Evolutionary conservation across 2,888 invertebrate genomes (phyloP), one percentile per base, ranked within the genome.

Genomic region (Platypus cylindrus): DNA sequence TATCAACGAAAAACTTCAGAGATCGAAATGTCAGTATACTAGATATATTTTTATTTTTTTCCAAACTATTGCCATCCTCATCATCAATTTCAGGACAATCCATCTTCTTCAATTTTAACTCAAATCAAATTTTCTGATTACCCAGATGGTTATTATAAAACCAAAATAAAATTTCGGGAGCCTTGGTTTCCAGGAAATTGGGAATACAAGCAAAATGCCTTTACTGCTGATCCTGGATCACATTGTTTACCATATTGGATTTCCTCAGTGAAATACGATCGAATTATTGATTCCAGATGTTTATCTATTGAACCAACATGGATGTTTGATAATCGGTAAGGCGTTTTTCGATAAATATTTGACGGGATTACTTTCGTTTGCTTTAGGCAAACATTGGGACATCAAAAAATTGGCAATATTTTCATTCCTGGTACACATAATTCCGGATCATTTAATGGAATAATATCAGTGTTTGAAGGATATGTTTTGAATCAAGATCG

Each of bases 261-360:
- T 11, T 76, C 75, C 9, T 74, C 79, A n/a, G 69, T 67, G 27
- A 68, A 71, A 45, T 59, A 57, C n/a, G 65, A 49, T 18, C 40
- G 65, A 13, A 69, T 79, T 40, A 59, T 73, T 17, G 67, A 75
- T 26, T 68, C 68, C 32, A 73, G 78, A 48, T 87, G 87, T 52
- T 60, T 89, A 15, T 77, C 76, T 54, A 81, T 84, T 41, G 77
- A 80, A 54, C 86, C 87, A 0, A 81, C 78, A 15, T 89, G 89
- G 87, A 84, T 87, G 84, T 70, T 71, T 49, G 78, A 83, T 56
- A 60, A 60, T 57, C 62, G 60, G 62, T 62, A 58, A 48, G 16
- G 5, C 15, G 12, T 17, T 16, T 39, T 42, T 14, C 11, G 30
- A 64, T 29, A 5, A 29, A 16, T 29, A 16, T 4, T 15, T 13